Base-by-base conservation (phyloP, 2,113 vertebrate genomes). In the Ahaetulla prasina region DNA sequence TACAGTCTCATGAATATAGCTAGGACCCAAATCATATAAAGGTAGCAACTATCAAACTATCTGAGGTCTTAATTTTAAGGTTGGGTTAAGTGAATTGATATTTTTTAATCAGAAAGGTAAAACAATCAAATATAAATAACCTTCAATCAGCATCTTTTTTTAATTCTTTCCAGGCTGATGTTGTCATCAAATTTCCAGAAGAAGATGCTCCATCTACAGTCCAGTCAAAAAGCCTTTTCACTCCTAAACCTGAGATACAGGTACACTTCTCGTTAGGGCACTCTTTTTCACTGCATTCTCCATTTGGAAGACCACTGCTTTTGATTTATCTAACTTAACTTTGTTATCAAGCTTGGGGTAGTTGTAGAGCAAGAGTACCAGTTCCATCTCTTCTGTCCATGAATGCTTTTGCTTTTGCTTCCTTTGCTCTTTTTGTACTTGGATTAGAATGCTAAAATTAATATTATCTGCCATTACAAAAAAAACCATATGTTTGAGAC, bases 181-280 rank as follows among this genome's bases (percentile, higher is more conserved):
- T 99, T 57, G 95, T 99, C 25, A 98, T 99, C 94, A 99, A 98
- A 95, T 99, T 99, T 94, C 97, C 98, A 91, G 99, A 99, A 57
- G 99, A 99, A 94, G 99, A 99, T 94, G 97, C 96, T 1, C 99
- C 99, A 7, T 97, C 97, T 5, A 96, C 98, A 57, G 96, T 99
- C 94, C 98, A 99, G 94, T 97, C 99, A 55, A 99, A 99, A 97
- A 99, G 98, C 11, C 98, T 99, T 60, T 99, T 99, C 87, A 97
- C 98, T 74, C 98, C 99, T 87, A 99, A 99, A 96, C 99, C 98
- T 93, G 99, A 99, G 97, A 99, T 99, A 92, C 98, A 99, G 98
- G 99, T 99, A 97, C n/a, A 20, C 55, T 87, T 39, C 60, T 74
- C 47, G 14, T 50, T 35, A 49, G 57, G 4, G 8, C 0, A 0